Percentiles rank a stretch among this genome's conserved stretches.
phyloP scores from a whole-genome alignment of 2,888 invertebrate genomes.

The Caenorhabditis sp. region DNA sequence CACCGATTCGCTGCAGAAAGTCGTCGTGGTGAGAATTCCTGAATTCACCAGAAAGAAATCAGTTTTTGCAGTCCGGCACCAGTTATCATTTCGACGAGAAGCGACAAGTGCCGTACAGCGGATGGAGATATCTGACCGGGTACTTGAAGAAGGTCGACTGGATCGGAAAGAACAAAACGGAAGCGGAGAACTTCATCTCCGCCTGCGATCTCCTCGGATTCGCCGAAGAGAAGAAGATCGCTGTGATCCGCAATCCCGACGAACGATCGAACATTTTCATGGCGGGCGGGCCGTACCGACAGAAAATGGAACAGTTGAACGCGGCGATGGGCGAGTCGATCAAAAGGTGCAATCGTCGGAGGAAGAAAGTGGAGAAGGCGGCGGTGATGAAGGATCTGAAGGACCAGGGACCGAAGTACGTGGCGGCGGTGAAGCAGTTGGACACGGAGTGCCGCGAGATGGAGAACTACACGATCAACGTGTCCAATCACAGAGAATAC shows the following conservation, averaged over 20 bases:
- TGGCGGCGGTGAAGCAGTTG: neutral
- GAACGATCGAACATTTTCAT: constrained; percentile 12
- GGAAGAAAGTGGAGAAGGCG: constrained; percentile 24
- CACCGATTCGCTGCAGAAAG: constrained; percentile 5
- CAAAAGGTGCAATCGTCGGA: constrained; percentile 22
- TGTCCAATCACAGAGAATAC: neutral
- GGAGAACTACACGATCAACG: neutral
- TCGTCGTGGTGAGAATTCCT: constrained; percentile 1
- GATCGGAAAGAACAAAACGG: constrained; percentile 2
- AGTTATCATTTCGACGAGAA: constrained; percentile 21
- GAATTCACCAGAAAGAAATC: neutral
- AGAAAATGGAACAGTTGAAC: constrained; percentile 2
- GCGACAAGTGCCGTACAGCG: constrained; percentile 13
- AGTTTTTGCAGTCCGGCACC: constrained; percentile 16
- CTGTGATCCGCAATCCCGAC: constrained; percentile 17
- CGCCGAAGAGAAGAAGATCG: constrained; percentile 11
- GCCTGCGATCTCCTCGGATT: no score
- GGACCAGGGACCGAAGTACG: constrained; percentile 21
- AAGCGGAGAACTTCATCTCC: constrained; percentile 1
- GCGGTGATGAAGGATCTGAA: constrained; percentile 8
- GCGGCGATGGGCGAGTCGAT: neutral
- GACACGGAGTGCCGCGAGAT: constrained; percentile 12
- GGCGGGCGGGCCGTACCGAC: neutral
- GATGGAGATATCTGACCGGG: constrained; percentile 24
- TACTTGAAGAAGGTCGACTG: constrained; percentile 21